Percentiles rank a stretch among this genome's conserved stretches.
These are phyloP conservation scores for Catocala fraxini DNA, from an alignment of 2,888 invertebrate genomes.

Conservation along the genomic window DNA sequence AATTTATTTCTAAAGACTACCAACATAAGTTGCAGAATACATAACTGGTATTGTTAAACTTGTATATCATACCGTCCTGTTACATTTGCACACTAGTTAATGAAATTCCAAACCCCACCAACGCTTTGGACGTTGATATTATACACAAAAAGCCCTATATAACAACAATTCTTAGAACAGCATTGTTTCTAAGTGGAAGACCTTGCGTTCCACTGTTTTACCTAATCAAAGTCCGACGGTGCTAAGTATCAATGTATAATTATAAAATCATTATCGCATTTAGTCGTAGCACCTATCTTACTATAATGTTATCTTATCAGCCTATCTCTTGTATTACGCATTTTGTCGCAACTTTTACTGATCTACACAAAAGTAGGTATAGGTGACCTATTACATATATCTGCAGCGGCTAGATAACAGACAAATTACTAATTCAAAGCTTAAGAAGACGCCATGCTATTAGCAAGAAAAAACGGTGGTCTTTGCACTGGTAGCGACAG, in stretches of 20 bases:
- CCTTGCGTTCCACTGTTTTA: conserved; percentile 2
- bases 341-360: conserved; percentile 1
- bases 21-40: no score
- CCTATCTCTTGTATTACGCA: conserved; percentile 28
- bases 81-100: background rate
- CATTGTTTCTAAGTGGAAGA: conserved; percentile 4
- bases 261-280: conserved; percentile 28
- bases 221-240: conserved; percentile 8
- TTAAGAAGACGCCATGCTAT: no score
- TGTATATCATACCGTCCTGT: no score
- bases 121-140: background rate
- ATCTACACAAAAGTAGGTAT: no score
- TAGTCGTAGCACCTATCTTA: conserved; percentile 25
- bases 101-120: conserved; percentile 4
- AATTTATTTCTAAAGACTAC: no score
- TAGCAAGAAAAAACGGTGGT: no score
- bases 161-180: background rate
- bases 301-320: conserved; percentile 36
- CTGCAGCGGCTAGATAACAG: no score
- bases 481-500: no score
- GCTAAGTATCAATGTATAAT: conserved; percentile 4
- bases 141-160: background rate
- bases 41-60: no score
- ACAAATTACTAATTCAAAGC: no score
- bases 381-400: no score